Evolutionary conservation across 2,797 vertebrate genomes (phyloP), one percentile per base, ranked within the genome.

Genomic region (Gambelia wislizenii): DNA sequence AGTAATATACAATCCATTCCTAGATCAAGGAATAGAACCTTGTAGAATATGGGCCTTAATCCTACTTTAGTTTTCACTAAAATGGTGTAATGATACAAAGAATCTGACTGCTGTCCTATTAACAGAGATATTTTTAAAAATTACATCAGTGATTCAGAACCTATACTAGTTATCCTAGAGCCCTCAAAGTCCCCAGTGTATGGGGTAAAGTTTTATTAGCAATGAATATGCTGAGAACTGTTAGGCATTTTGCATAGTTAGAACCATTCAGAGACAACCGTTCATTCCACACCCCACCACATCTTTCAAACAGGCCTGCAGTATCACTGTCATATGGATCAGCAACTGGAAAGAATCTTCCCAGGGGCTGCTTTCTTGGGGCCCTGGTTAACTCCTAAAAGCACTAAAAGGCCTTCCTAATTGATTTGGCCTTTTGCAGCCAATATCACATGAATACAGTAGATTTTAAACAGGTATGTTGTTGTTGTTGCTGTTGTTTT

Each of bases 41-140:
- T 85, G 61, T 30, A 44, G 18, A 70, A 79, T 47, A 2, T 83
- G 42, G 33, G 10, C 2, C 47, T 54, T 7, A 42, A 22, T 79
- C 20, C 18, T 88, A 59, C 84, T 81, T 72, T 87, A 88, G 67
- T 0, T 88, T 90, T 42, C 59, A 30, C 87, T 54, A 90, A 84
- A 2, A 83, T 56, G 20, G 67, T 25, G 90, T 33, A n/a, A 64
- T 52, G n/a, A 72, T 42, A 56, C 7, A n/a, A 14, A 64, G 54
- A 78, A 49, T 22, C 42, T 44, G 49, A 33, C 1, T n/a, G 36
- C 16, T 25, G 1, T 33, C 36, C 27, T 61, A 76, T 61, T 44
- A 61, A 64, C 42, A 67, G 56, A 13, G 22, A 4, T 8, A 64
- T n/a, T 25, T 14, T 13, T 67, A 36, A 49, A 87, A 49, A 70